Base-by-base conservation (phyloP, 2,797 vertebrate genomes). In the Chanos chanos region DNA sequence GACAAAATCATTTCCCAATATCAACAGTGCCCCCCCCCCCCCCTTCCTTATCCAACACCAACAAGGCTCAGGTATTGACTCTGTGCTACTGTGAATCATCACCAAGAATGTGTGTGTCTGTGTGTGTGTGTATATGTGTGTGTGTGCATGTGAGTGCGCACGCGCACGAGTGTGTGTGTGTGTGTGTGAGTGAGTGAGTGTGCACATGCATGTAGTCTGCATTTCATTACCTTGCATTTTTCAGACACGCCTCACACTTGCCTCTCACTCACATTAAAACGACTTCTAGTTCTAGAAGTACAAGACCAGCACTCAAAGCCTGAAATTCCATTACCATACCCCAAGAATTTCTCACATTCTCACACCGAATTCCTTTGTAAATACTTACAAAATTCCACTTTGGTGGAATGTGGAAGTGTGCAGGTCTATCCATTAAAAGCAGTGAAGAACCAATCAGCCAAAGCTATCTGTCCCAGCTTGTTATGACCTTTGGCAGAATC, bases 401-500 rank as follows among this genome's bases (percentile, higher is more conserved):
- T 45, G 5, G 28, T 5, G 70, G 82, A 84, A 89, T 85, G 83
- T 77, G 55, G 70, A 79, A 79, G 72, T 80, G 72, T 76, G 80
- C 68, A 84, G 83, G 76, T 70, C 60, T 65, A 81, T 83, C 73
- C 78, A 82, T 85, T 74, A 83, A 77, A 83, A 78, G 33, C 78
- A 76, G 75, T 63, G n/a, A 71, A 72, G 68, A 77, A 72, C 16
- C 44, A 80, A 81, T 69, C 64, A 61, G 77, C 75, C 75, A 81
- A 83, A 84, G 78, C 72, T 77, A 88, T 87, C 80, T 89, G 85
- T 78, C 86, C 84, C 77, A 57, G 87, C 87, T 88, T 90, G 87
- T 89, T 86, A 80, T 81, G 79, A 82, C 76, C 74, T 77, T 51
- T 71, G 70, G 60, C 54, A 68, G 73, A 72, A 85, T 85, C 78